Evolutionary conservation across 2,113 vertebrate species (phyloP).

Genomic region (Halcyon senegalensis): DNA sequence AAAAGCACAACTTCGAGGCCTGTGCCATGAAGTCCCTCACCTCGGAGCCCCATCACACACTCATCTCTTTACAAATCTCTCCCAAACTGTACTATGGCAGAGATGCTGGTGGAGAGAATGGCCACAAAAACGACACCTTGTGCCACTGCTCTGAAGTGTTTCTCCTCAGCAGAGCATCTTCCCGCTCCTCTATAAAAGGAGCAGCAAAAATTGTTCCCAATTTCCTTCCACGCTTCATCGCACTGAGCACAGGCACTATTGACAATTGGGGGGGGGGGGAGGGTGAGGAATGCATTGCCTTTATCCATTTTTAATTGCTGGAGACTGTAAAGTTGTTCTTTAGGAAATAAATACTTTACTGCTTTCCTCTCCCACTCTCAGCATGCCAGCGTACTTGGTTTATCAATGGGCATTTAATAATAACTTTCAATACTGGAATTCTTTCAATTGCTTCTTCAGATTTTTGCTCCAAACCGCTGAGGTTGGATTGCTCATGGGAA

Average conservation of each 20-base stretch:
- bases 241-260: not conserved
- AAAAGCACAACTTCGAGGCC: constrained; percentile 13
- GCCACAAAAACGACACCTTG: not conserved
- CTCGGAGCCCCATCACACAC: not conserved
- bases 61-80: not conserved
- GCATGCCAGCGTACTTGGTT: constrained; percentile 55
- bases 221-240: not conserved
- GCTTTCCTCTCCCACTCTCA: constrained; percentile 61
- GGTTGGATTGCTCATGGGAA: constrained; percentile 71
- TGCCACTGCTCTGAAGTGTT: not conserved
- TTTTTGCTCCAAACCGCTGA: constrained; percentile 69
- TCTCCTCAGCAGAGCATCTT: not conserved
- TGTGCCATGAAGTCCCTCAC: not conserved
- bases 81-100: not conserved
- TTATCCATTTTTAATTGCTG: constrained; percentile 82
- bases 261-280: not conserved
- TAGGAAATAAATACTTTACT: constrained; percentile 74
- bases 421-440: constrained; percentile 73
- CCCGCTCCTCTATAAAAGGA: not conserved
- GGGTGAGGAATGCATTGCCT: not conserved
- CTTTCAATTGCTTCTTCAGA: constrained; percentile 74
- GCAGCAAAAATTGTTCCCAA: constrained; percentile 28
- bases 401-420: constrained; percentile 76
- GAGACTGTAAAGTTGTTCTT: constrained; percentile 69
- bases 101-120: not conserved